phyloP scores from a whole-genome alignment of 2,888 invertebrate genomes.

The Machimus atricapillus region DNA sequence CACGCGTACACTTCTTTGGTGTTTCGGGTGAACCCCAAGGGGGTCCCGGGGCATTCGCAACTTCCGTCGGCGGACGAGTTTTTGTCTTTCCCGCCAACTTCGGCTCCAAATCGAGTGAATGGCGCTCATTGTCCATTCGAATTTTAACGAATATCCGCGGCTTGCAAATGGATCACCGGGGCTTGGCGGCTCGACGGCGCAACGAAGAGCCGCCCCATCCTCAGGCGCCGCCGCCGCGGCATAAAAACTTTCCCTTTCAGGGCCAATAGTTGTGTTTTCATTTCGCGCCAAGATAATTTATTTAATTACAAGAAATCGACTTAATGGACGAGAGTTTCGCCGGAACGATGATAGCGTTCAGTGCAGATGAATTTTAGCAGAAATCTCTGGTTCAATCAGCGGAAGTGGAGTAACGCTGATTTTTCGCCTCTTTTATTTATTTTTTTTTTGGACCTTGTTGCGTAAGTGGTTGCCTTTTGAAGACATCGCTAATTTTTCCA shows the following conservation, averaged over 20 bases:
- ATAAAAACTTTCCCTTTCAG: background rate
- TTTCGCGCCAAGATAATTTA: background rate
- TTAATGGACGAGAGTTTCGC: background rate
- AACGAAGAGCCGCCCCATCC: background rate
- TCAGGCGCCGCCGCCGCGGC: background rate
- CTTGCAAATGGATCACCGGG: background rate
- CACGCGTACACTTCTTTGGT: background rate
- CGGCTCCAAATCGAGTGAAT: background rate
- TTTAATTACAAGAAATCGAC: background rate
- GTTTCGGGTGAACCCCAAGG: background rate
- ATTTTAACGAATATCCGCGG: background rate
- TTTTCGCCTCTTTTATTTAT: background rate
- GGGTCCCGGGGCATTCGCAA: background rate
- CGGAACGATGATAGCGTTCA: background rate
- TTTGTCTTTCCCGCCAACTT: background rate
- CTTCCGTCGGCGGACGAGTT: background rate
- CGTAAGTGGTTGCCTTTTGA: background rate
- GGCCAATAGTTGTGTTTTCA: background rate
- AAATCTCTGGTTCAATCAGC: background rate
- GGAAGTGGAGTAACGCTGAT: background rate
- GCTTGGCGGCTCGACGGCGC: too few species aligned
- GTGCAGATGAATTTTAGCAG: background rate
- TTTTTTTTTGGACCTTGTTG: background rate
- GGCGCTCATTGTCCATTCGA: background rate
- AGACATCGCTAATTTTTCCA: background rate